These are phyloP conservation scores for Tragelaphus buxtoni DNA, from an alignment of 2,113 vertebrate genomes.

Conservation along the genomic window DNA sequence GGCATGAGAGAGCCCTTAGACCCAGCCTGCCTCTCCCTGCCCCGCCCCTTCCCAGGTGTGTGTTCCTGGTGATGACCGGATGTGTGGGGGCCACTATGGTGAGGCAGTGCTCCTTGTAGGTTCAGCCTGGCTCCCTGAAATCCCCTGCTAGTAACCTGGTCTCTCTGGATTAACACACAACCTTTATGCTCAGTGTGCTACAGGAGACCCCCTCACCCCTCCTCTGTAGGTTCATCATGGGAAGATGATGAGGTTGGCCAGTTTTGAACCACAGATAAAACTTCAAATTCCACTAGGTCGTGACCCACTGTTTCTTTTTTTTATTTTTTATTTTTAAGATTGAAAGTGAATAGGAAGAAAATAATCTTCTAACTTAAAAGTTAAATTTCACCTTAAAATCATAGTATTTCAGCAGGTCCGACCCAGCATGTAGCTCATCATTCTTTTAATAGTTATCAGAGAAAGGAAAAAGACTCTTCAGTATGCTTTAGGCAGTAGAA, in stretches of 20 bases:
- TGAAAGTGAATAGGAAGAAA: neutral
- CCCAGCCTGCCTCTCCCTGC: neutral
- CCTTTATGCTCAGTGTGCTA: neutral
- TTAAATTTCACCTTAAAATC: neutral
- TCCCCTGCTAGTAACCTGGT: neutral
- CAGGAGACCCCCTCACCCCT: neutral
- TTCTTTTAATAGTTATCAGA: neutral
- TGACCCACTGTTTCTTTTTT: neutral
- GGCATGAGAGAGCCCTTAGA: neutral
- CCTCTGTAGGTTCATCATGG: neutral
- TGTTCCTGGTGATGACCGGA: too few relatives aligned
- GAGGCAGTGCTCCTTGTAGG: neutral
- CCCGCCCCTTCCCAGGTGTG: rapidly evolving
- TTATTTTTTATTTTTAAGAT: neutral
- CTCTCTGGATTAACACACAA: neutral
- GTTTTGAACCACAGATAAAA: neutral
- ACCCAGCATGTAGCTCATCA: neutral
- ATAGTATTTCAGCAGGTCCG: neutral
- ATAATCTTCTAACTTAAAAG: neutral
- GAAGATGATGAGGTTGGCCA: neutral
- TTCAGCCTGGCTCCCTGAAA: too few relatives aligned
- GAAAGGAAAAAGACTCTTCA: neutral
- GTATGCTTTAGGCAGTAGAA: slow-evolving; percentile 10
- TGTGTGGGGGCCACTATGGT: neutral
- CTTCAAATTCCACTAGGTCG: neutral